Conservation (phyloP, 2,113 vertebrate genomes). For the Sakesphorus luctuosus region DNA sequence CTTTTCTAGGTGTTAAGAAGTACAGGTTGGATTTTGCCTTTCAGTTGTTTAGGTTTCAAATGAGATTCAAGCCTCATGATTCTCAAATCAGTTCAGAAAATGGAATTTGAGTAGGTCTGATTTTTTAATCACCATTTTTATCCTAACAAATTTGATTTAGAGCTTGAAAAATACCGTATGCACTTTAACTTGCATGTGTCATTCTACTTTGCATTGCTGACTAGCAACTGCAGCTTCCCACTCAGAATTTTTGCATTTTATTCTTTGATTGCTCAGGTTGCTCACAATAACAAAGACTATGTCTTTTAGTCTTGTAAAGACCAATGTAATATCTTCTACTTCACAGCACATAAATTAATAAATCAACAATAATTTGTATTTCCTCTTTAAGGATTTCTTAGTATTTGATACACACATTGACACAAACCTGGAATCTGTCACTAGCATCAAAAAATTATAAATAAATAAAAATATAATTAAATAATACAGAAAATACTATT, state of each 20-base stretch:
- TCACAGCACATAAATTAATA: background rate
- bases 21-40: background rate
- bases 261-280: background rate
- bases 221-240: background rate
- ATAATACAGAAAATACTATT: background rate
- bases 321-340: background rate
- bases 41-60: background rate
- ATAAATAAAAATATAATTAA: background rate
- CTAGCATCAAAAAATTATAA: background rate
- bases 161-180: background rate
- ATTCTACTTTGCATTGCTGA: constrained; percentile 24
- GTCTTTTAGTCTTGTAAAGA: background rate
- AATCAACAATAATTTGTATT: background rate
- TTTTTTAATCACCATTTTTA: constrained; percentile 5
- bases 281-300: background rate
- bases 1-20: background rate
- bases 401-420: background rate
- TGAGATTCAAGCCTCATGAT: background rate
- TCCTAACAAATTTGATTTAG: background rate
- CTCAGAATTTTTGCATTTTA: background rate
- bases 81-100: constrained; percentile 6
- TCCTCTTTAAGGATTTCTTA: background rate
- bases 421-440: background rate
- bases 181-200: constrained; percentile 17
- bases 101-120: background rate